These are phyloP conservation scores for Rhombomys opimus DNA, from an alignment of 2,113 vertebrate species.

Conservation along the genomic window DNA sequence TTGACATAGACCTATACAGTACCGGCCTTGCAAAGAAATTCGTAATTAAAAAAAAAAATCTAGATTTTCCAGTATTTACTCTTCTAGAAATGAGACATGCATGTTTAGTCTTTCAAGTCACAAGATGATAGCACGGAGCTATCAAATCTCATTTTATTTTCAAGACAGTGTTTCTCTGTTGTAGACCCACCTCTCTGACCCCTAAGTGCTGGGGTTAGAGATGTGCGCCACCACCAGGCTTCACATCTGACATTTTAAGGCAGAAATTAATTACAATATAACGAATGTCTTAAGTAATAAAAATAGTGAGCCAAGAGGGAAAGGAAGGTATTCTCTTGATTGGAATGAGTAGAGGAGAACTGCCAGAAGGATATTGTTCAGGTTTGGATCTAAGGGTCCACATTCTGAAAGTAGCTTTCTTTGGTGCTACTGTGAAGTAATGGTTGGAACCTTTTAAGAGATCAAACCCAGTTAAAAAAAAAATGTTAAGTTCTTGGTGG, in stretches of 20 bases:
- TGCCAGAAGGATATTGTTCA: no score
- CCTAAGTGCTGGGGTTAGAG: no score
- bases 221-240: neutral
- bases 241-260: neutral
- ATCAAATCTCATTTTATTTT: neutral
- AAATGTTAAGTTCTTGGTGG: neutral
- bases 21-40: neutral
- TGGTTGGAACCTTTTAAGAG: neutral
- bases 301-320: neutral
- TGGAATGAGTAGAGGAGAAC: neutral
- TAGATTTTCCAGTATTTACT: neutral
- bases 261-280: neutral
- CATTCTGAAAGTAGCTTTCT: neutral
- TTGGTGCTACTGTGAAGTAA: no score
- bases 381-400: neutral
- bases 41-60: neutral
- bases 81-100: neutral
- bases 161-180: neutral
- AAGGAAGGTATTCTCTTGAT: neutral
- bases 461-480: no score
- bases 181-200: neutral
- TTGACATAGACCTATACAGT: neutral
- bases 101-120: neutral
- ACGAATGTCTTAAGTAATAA: neutral
- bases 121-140: neutral